phyloP scores from a whole-genome alignment of 64 coral and sea anemone genomes.

The Anthopleura sola region DNA sequence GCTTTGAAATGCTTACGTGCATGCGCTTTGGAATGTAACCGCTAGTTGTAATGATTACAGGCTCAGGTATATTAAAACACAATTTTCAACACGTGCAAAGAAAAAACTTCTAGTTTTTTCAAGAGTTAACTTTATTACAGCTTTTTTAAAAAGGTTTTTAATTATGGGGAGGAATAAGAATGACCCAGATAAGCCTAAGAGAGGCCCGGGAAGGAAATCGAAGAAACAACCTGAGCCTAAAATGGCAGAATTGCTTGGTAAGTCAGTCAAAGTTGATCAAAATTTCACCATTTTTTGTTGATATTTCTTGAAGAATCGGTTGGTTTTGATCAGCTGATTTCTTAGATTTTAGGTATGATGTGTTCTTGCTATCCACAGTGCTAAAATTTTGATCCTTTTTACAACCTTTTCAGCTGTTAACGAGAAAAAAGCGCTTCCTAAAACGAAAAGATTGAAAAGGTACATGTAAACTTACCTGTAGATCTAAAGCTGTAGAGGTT shows the following conservation, averaged over 20 bases:
- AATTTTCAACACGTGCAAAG: conserved; percentile 6
- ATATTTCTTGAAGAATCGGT: not conserved
- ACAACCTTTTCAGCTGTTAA: conserved; percentile 2
- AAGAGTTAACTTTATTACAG: not conserved
- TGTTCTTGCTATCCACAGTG: not conserved
- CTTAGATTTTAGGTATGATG: not conserved
- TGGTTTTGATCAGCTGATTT: not conserved
- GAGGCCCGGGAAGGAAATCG: conserved; percentile 23
- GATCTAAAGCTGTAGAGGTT: not conserved
- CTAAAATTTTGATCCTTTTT: not conserved
- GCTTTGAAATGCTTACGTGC: not conserved
- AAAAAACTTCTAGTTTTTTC: too few relatives aligned
- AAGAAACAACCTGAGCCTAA: conserved; percentile 15
- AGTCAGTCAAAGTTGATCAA: not conserved
- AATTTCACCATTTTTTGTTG: not conserved
- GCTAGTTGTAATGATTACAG: not conserved
- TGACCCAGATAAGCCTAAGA: conserved; percentile 8
- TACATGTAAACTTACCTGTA: not conserved
- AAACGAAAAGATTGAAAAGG: not conserved
- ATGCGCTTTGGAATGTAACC: not conserved
- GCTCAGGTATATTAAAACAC: not conserved
- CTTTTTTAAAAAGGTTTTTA: not conserved
- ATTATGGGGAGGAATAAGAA: not conserved
- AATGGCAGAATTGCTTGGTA: conserved; percentile 20
- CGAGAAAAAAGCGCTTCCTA: not conserved